Evolutionary conservation across 2,113 vertebrate genomes (phyloP).

Genomic region (Osmerus mordax): DNA sequence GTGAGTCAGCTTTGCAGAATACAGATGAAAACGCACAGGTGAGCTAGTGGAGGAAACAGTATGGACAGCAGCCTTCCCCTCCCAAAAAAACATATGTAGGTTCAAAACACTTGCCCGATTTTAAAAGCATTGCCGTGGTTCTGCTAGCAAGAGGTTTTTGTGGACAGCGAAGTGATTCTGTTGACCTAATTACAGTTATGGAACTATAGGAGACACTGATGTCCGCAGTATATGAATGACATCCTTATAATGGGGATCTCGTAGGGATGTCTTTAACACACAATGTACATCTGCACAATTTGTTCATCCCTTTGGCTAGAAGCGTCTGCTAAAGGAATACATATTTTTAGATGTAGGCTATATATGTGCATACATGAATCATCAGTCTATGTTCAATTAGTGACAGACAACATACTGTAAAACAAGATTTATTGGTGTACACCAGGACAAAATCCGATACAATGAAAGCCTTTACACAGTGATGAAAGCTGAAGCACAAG

Average conservation of each 20-base stretch:
- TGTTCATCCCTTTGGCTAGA: no score
- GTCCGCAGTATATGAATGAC: no score
- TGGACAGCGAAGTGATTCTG: neutral
- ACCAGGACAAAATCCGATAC: constrained; percentile 38
- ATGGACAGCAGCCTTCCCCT: neutral
- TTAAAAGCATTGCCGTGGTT: no score
- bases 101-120: no score
- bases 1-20: neutral
- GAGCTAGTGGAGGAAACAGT: neutral
- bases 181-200: neutral
- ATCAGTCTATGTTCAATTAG: neutral
- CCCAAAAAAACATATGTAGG: no score
- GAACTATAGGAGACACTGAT: no score
- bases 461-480: neutral
- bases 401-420: constrained; percentile 27
- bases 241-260: no score
- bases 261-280: no score
- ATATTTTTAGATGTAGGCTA: no score
- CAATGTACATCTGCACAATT: no score
- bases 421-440: constrained; percentile 56
- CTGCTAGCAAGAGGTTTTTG: neutral
- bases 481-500: neutral
- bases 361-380: neutral
- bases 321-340: no score
- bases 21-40: neutral